These are phyloP conservation scores for Autographa pulchrina DNA, from an alignment of 2,888 invertebrate genomes.

Conservation along the genomic window DNA sequence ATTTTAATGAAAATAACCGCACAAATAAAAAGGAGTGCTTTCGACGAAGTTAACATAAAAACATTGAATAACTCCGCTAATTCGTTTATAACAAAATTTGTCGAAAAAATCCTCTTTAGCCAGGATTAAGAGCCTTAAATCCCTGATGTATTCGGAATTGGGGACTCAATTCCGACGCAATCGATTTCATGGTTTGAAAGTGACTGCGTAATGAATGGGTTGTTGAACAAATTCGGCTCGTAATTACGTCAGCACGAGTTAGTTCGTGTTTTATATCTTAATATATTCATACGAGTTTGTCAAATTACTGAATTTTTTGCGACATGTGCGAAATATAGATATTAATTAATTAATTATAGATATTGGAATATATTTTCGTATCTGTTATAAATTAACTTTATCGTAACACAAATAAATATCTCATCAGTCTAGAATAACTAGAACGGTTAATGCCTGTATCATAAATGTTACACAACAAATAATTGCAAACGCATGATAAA, in stretches of 20 bases:
- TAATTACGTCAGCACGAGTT: conserved; percentile 48
- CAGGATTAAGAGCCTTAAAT: conserved; percentile 66
- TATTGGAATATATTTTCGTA: neutral
- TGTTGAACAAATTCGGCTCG: conserved; percentile 55
- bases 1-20: neutral
- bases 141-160: conserved; percentile 52
- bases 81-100: conserved; percentile 63
- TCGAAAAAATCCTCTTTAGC: conserved; percentile 63
- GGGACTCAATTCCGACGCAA: conserved; percentile 57
- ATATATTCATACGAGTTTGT: neutral
- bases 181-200: conserved; percentile 62
- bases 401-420: too few relatives aligned
- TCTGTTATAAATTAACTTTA: neutral
- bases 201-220: conserved; percentile 58
- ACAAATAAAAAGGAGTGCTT: conserved; percentile 7
- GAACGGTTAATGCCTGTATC: neutral
- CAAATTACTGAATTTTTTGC: neutral
- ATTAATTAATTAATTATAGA: too few relatives aligned
- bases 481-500: too few relatives aligned
- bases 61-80: conserved; percentile 58
- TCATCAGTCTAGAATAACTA: neutral
- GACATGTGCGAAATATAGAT: neutral
- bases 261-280: conserved; percentile 25
- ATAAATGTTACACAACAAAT: too few relatives aligned
- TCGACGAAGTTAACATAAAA: conserved; percentile 24